Conservation (phyloP, 2,797 vertebrate genomes). For the Ptychadena robeensis region DNA sequence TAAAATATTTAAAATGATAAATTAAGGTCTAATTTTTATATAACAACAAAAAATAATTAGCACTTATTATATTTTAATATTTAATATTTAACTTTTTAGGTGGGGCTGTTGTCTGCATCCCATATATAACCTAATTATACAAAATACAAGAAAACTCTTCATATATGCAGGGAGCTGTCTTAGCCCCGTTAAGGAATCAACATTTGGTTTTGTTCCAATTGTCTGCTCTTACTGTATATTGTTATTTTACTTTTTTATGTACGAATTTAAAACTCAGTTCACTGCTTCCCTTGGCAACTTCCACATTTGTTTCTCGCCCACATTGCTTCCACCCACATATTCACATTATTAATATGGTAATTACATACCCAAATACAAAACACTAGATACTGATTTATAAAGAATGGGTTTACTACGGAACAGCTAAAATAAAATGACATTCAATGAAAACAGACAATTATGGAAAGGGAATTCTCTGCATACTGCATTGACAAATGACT, state of each 20-base stretch:
- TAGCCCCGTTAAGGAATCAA: too few relatives aligned
- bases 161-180: too few relatives aligned
- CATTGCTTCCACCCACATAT: constrained; percentile 38
- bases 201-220: not conserved
- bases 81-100: too few relatives aligned
- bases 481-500: constrained; percentile 27
- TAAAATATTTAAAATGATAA: too few relatives aligned
- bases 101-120: too few relatives aligned
- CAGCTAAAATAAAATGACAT: constrained; percentile 50
- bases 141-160: too few relatives aligned
- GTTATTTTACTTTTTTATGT: constrained; percentile 41
- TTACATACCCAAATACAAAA: constrained; percentile 50
- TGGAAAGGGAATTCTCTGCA: constrained; percentile 7
- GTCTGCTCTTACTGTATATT: not conserved
- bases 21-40: too few relatives aligned
- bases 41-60: too few relatives aligned
- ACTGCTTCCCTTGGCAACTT: constrained; percentile 53
- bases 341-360: constrained; percentile 48
- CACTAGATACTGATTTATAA: constrained; percentile 43
- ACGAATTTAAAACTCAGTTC: constrained; percentile 37
- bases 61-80: too few relatives aligned
- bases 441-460: constrained; percentile 41
- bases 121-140: too few relatives aligned
- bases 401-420: constrained; percentile 45
- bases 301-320: constrained; percentile 59